phyloP scores from a whole-genome alignment of 2,113 vertebrate genomes.

The Eudyptes chrysolophus region DNA sequence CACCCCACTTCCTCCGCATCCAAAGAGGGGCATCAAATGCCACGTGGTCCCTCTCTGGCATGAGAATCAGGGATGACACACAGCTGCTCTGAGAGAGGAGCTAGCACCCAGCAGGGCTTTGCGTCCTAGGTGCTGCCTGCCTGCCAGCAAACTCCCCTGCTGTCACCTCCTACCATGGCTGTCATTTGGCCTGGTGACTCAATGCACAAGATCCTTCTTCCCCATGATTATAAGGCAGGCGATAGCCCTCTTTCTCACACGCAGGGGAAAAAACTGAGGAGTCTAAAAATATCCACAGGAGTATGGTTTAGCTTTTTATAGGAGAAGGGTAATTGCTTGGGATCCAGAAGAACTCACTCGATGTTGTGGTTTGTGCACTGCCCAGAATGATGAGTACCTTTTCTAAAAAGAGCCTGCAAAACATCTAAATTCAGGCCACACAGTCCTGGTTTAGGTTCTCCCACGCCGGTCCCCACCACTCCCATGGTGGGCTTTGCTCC shows the following conservation, averaged over 20 bases:
- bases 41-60: not conserved
- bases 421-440: conserved; percentile 18
- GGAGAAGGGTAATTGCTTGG: conserved; percentile 36
- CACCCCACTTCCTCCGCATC: not conserved
- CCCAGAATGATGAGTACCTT: conserved; percentile 40
- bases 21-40: not conserved
- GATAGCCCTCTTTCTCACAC: not conserved
- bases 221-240: not conserved
- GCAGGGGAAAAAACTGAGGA: not conserved
- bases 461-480: fast-evolving
- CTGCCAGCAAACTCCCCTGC: not conserved
- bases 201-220: not conserved
- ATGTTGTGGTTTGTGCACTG: conserved; percentile 41
- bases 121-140: not conserved
- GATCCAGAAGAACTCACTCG: not conserved
- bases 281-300: not conserved
- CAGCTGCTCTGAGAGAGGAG: not conserved
- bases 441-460: not conserved
- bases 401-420: conserved; percentile 48
- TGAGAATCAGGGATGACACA: not conserved
- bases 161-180: not conserved
- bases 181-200: not conserved
- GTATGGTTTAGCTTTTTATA: conserved; percentile 2
- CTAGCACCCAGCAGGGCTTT: not conserved
- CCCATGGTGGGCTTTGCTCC: not conserved